Percentiles rank a stretch among this genome's conserved stretches.
These are phyloP conservation scores for Nephila pilipes DNA, from an alignment of 1,140 invertebrate genomes.

Conservation along the genomic window DNA sequence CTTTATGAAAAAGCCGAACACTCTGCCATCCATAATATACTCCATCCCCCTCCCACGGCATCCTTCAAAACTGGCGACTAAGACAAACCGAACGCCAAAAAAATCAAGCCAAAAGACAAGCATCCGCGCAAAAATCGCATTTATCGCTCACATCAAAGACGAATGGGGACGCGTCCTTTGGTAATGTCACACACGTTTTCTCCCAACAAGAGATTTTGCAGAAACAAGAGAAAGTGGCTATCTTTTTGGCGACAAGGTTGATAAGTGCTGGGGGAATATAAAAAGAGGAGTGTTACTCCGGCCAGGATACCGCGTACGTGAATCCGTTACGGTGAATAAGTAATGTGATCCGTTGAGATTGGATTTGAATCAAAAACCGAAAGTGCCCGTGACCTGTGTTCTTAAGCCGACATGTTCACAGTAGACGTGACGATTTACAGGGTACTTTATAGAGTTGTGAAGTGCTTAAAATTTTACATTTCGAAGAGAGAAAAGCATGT, in stretches of 20 bases:
- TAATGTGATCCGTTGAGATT: slow-evolving; percentile 36
- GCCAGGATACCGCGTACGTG: slow-evolving; percentile 27
- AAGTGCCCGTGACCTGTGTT: slow-evolving; percentile 32
- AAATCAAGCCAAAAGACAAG: not conserved
- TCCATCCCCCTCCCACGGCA: not conserved
- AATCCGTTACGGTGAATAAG: slow-evolving; percentile 51
- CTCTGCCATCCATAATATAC: not conserved
- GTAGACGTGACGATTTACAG: slow-evolving; percentile 2
- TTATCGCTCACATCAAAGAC: not conserved
- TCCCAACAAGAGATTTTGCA: not conserved
- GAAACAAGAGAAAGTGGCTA: slow-evolving; percentile 38
- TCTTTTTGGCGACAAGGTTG: slow-evolving; percentile 15
- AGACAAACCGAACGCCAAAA: not conserved
- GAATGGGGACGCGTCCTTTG: slow-evolving; percentile 42
- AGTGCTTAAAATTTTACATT: not conserved
- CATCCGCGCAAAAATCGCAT: slow-evolving; percentile 30
- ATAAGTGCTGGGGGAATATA: not conserved
- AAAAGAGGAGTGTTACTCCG: not conserved
- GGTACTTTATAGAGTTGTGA: not conserved
- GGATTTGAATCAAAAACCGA: not conserved
- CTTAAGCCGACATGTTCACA: not conserved
- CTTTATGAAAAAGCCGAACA: not conserved
- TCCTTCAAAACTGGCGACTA: not conserved
- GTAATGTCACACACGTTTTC: slow-evolving; percentile 50
- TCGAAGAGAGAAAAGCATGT: no score